Base-by-base conservation (phyloP, 2,113 vertebrate species). In the Propithecus coquereli region DNA sequence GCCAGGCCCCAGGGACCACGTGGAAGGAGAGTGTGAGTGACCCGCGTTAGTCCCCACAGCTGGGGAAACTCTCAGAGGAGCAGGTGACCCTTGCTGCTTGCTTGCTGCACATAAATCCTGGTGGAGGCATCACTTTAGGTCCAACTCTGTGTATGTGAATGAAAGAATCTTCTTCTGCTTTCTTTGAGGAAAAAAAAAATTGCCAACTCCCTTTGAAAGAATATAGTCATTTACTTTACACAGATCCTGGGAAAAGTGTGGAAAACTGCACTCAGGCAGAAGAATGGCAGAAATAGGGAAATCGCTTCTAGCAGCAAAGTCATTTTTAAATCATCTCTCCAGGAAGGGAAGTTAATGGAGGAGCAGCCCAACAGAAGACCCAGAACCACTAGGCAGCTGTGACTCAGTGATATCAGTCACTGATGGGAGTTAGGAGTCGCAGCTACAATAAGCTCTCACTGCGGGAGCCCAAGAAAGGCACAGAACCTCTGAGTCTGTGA, bases 261-360 rank as follows among this genome's bases (percentile, higher is more conserved):
- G 68, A 45, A 70, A 70, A 43, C 25, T 37, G 50, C 6, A 43
- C 45, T 82, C 40, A 34, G 34, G 77, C 34, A 77, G n/a, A 45
- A 90, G 9, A 45, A 47, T n/a, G 18, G 12, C n/a, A 61, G 52
- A 71, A 88, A 52, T 16, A 79, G 45, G 54, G 22, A n/a, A n/a
- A 50, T 45, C 54, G 50, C 81, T 63, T 85, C 8, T 74, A 52
- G n/a, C 76, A 20, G 74, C 68, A 90, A 73, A 90, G 40, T 47
- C n/a, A 80, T 57, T 92, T 83, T 70, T n/a, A 52, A 90, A 87
- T 61, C 90, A 52, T 45, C 63, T 70, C 84, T 88, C 82, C 70
- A 61, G 68, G 68, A 83, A 90, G 82, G 61, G 43, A 87, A 74
- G 45, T 40, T 65, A 40, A 77, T 50, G 76, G 68, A 86, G n/a